Percentiles rank a stretch among this genome's conserved stretches.
These are phyloP conservation scores for Teleopsis dalmanni DNA, from an alignment of 1,140 invertebrate genomes.

Conservation along the genomic window DNA sequence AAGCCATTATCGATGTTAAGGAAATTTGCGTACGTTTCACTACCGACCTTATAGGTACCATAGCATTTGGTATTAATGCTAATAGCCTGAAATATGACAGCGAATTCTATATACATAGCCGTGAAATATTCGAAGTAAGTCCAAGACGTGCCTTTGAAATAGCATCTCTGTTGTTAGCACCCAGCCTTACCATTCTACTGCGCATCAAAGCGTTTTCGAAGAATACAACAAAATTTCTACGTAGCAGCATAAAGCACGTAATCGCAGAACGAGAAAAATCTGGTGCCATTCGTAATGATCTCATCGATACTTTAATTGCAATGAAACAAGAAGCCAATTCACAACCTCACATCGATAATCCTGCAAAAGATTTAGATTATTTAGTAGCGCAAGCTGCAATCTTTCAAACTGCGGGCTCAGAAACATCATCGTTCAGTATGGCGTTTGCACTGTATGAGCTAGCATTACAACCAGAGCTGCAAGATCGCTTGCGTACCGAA, in stretches of 20 bases:
- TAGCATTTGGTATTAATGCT: slow-evolving; percentile 51
- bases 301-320: slow-evolving; percentile 44
- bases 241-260: slow-evolving; percentile 28
- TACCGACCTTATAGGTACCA: slow-evolving; percentile 52
- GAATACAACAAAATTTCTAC: slow-evolving; percentile 29
- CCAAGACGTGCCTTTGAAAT: slow-evolving; percentile 48
- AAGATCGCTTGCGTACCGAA: slow-evolving; percentile 56
- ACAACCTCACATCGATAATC: too few species aligned
- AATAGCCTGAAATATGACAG: slow-evolving; percentile 47
- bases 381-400: slow-evolving; percentile 61
- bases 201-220: slow-evolving; percentile 22
- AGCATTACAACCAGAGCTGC: slow-evolving; percentile 57
- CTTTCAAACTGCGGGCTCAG: slow-evolving; percentile 66
- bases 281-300: slow-evolving; percentile 34
- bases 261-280: slow-evolving; percentile 33
- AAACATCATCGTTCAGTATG: slow-evolving; percentile 66
- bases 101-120: slow-evolving; percentile 40
- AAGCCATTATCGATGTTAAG: slow-evolving; percentile 34
- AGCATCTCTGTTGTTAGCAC: slow-evolving; percentile 44
- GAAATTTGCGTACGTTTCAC: slow-evolving; percentile 48
- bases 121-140: slow-evolving; percentile 46
- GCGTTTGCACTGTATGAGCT: slow-evolving; percentile 58
- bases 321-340: slow-evolving; percentile 25
- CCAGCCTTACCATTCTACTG: slow-evolving; percentile 24
- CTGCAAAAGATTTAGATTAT: slow-evolving; percentile 47